Base-by-base conservation (phyloP, 1,140 invertebrate species). In the Hylaeus anthracinus region DNA sequence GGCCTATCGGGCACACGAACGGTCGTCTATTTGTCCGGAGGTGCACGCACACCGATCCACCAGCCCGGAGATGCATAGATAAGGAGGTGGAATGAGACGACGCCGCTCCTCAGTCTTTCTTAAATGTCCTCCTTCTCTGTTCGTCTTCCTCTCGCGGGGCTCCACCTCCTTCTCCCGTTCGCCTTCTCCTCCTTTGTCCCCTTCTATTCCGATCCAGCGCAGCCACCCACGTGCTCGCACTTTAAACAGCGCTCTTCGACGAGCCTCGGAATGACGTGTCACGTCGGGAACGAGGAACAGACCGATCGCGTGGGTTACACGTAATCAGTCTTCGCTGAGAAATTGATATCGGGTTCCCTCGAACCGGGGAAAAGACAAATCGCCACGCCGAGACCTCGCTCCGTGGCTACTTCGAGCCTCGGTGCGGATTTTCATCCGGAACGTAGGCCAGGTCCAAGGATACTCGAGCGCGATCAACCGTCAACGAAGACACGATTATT, bases 51-150 rank as follows among this genome's bases (percentile, higher is more conserved):
- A 51, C 51, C 8, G 51, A 51, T 61, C 14, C 26, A 26, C 64
- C 43, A 65, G 15, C 1, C 43, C 66, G 51, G 41, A 90, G 90
- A 90, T 90, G 88, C 88, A 90, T 89, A 89, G 88, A 89, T 90
- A 91, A 89, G 84, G 67, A 37, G 51, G 65, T 55, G 72, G 80
- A 87, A 86, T 67, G 81, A 88, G 86, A 81, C 67, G 86, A 86
- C 84, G 85, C 83, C 81, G 81, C 83, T 83, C 67, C 74, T 85
- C 82, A 8, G 51, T 83, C 79, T 72, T 83, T 81, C 79, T 83
- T 76, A 76, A 83, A 80, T 73, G 81, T 79, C 63, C 75, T 79
- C 81, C 73, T 67, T 76, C 66, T 83, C 71, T 70, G 70, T 82
- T 76, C 72, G 67, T 74, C 83, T 82, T 78, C 81, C 70, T 64